Evolutionary conservation across 2,888 invertebrate genomes (phyloP), one percentile per base, ranked within the genome.

Genomic region (Phoenoteleia sp.): DNA sequence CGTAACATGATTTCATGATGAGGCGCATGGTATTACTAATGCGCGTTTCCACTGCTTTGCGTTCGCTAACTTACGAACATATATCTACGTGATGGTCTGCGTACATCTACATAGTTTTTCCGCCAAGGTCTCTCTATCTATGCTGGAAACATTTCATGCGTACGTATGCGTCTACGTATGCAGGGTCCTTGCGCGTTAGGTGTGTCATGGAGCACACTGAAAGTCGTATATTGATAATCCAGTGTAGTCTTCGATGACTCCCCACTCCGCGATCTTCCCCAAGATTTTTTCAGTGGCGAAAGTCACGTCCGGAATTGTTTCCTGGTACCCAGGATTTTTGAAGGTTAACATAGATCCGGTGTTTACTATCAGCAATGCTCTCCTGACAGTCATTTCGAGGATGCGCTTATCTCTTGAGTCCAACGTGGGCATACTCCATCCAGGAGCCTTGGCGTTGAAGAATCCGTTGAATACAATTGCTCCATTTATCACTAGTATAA

Each of bases 351-450:
- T 33, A 2, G 33, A 33, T 33, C 33, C 33, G 11, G 33, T 33
- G 11, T 84, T 84, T 3, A 71, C 19, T 17, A 85, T 47, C 23
- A 60, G 19, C n/a, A 81, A 47, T 9, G 60, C 60, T 11, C 49
- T n/a, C 42, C 77, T 82, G 19, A 72, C 58, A 0, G 64, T 56
- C 52, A 81, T 71, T 39, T 84, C 84, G 49, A 82, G 23, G 4
- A 81, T 64, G n/a, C 25, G 21, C 23, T 49, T 54, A 15, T 69
- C 77, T 69, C 76, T 67, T n/a, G 27, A 36, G 42, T 81, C 49
- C 6, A 58, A 52, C 17, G n/a, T 13, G 15, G 25, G 27, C 54
- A 64, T 58, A 15, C 56, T 42, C 76, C 67, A 81, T 39, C 76
- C 27, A 27, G 27, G 27, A 27, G 27, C 4, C 6, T n/a, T n/a